A percentile compares a stretch with the other conserved stretches of the same genome.
Evolutionary conservation across 37 sponge, comb jelly and placozoan genomes (phyloP).

Genomic region (Hexactinellida sp.): DNA sequence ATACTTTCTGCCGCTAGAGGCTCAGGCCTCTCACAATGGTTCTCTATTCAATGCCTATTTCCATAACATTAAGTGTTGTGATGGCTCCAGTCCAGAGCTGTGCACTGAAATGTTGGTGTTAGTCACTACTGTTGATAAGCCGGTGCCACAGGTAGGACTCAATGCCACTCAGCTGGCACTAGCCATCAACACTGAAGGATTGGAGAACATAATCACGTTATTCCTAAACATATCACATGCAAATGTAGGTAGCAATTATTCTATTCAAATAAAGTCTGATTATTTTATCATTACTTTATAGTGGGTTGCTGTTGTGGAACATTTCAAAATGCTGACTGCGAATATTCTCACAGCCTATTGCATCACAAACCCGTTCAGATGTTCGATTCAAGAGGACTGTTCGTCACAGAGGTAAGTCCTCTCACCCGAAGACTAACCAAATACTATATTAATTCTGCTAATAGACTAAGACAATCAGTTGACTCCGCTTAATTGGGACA

Average conservation of each 20-base stretch:
- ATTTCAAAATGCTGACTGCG: neutral
- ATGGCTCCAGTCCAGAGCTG: neutral
- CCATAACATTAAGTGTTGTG: constrained; percentile 8
- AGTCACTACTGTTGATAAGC: neutral
- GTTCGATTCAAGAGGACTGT: neutral
- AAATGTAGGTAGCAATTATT: neutral
- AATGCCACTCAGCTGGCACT: constrained; percentile 9
- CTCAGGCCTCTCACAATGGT: neutral
- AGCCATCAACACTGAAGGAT: neutral
- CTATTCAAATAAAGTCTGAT: neutral
- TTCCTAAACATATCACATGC: neutral
- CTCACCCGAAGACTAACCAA: no score
- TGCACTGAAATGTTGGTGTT: neutral
- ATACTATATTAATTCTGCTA: no score
- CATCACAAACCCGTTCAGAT: neutral
- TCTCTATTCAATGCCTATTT: constrained; percentile 14
- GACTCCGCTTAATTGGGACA: no score
- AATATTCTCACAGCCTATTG: constrained; percentile 6
- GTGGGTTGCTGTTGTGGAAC: neutral
- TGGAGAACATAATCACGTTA: neutral
- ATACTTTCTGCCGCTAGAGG: neutral
- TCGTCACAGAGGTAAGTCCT: neutral
- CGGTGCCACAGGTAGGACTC: neutral
- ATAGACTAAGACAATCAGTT: no score
- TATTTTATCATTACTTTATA: neutral